Percentiles rank a stretch among this genome's conserved stretches.
phyloP scores from a whole-genome alignment of 2,888 invertebrate genomes.

The Eupelmus urozonus region DNA sequence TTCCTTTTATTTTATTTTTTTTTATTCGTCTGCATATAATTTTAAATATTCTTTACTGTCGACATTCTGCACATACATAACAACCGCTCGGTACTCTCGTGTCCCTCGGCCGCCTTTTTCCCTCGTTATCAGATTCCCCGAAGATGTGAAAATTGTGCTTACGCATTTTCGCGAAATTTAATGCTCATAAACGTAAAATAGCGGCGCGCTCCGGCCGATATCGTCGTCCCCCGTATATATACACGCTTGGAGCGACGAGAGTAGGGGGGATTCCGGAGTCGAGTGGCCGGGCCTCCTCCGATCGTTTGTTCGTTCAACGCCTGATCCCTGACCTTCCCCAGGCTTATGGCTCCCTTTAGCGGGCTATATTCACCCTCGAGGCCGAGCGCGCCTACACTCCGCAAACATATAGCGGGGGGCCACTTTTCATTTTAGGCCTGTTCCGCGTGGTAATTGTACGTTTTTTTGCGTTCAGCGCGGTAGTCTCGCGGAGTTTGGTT shows the following conservation, averaged over 20 bases:
- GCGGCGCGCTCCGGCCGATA: constrained; percentile 43
- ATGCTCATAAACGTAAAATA: constrained; percentile 55
- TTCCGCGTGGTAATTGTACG: background rate
- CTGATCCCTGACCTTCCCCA: constrained; percentile 68
- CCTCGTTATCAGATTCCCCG: constrained; percentile 52
- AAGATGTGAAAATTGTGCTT: constrained; percentile 54
- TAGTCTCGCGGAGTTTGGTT: background rate
- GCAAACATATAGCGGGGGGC: background rate
- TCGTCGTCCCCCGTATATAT: constrained; percentile 47
- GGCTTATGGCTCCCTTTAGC: constrained; percentile 47
- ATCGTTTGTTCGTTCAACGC: constrained; percentile 58
- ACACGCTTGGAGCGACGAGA: constrained; percentile 6
- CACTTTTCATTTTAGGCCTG: constrained; percentile 9
- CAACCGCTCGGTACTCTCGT: no score
- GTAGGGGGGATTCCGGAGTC: constrained; percentile 28
- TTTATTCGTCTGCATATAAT: constrained; percentile 21
- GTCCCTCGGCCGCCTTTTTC: no score
- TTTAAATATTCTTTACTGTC: constrained; percentile 33
- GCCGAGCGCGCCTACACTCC: background rate
- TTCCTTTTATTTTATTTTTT: constrained; percentile 39
- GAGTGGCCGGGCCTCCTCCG: constrained; percentile 32
- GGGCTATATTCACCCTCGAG: constrained; percentile 62
- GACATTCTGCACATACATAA: no score
- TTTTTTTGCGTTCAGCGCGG: background rate
- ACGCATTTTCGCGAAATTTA: constrained; percentile 42